Base-by-base conservation (phyloP, 2,888 invertebrate genomes). In the Atherix ibis region DNA sequence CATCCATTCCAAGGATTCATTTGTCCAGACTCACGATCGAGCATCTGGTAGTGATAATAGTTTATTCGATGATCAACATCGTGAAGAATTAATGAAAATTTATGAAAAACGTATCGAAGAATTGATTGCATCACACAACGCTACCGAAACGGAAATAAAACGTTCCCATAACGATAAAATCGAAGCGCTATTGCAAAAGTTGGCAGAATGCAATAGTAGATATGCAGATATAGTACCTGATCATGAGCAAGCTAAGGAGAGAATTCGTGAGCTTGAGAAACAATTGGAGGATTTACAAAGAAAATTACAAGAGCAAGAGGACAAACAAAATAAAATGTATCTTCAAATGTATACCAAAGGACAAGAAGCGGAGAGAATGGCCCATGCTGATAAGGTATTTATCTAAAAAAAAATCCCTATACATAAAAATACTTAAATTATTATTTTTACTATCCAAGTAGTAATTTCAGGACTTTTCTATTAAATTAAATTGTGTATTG, bases 321-420 rank as follows among this genome's bases (percentile, higher is more conserved):
- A 68, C 45, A 71, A 73, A 44, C 78, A 82, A 48, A 76, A 76
- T 48, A 69, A 79, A 48, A 71, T 76, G 64, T 83, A 83, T 60
- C 65, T 83, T 53, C 75, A 83, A 58, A 80, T 83, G 80, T 82
- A 79, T 59, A 73, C 76, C 49, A 79, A 84, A 62, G 82, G 81
- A 18, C 75, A 80, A 49, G 77, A 81, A 53, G 77, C 81, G n/a
- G 81, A 79, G 32, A 71, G 71, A 49, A 68, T 76, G 54, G 74
- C 78, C 50, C 66, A 67, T 40, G 67, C 72, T 46, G 75, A 76
- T 50, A 73, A 76, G 70, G 81, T 79, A 62, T 52, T 44, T 36
- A 35, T 35, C 33, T 35, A 34, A 36, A 25, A 37, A 22, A 22
- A 6, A 22, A 22, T 22, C 10, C 22, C 22, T n/a, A n/a, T n/a